Evolutionary conservation across 1,140 invertebrate genomes (phyloP).

Genomic region (Heterodera carotae): DNA sequence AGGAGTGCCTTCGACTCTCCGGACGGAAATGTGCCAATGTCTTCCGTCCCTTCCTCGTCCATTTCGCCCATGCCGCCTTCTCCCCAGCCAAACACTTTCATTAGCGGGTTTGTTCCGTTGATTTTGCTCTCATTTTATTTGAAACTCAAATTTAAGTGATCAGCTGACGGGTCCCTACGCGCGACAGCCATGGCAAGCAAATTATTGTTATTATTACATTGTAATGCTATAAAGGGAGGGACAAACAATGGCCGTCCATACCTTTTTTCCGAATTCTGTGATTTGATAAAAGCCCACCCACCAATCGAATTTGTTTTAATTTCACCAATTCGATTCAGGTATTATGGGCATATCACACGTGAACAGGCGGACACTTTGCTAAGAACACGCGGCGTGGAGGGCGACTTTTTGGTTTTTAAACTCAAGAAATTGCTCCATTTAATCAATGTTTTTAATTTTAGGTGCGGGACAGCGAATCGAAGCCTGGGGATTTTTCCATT

Average conservation of each 20-base stretch:
- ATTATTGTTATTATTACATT: no score
- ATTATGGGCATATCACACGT: conserved; percentile 86
- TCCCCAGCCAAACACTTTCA: conserved; percentile 19
- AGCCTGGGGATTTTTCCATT: conserved; percentile 97
- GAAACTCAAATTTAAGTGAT: conserved; percentile 48
- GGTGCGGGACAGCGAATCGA: conserved; percentile 37
- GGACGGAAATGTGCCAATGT: not conserved
- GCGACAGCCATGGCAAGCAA: conserved; percentile 82
- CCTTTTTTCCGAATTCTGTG: no score
- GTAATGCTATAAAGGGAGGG: no score
- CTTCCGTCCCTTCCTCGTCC: not conserved
- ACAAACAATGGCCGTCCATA: no score
- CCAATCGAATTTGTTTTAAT: no score
- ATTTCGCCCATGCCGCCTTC: conserved; percentile 19
- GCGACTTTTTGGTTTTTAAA: conserved; percentile 96
- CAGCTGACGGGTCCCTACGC: conserved; percentile 73
- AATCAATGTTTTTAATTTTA: conserved; percentile 66
- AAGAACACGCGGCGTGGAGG: conserved; percentile 88
- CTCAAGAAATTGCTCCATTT: conserved; percentile 94
- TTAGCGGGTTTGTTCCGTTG: not conserved
- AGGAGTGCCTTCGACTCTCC: conserved; percentile 19
- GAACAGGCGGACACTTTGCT: conserved; percentile 90
- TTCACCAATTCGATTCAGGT: not conserved
- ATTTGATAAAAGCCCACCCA: no score
- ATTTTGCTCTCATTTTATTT: not conserved